A percentile compares a stretch with the other conserved stretches of the same genome.
Evolutionary conservation across 2,113 vertebrate genomes (phyloP).

Genomic region (Xiphias gladius): DNA sequence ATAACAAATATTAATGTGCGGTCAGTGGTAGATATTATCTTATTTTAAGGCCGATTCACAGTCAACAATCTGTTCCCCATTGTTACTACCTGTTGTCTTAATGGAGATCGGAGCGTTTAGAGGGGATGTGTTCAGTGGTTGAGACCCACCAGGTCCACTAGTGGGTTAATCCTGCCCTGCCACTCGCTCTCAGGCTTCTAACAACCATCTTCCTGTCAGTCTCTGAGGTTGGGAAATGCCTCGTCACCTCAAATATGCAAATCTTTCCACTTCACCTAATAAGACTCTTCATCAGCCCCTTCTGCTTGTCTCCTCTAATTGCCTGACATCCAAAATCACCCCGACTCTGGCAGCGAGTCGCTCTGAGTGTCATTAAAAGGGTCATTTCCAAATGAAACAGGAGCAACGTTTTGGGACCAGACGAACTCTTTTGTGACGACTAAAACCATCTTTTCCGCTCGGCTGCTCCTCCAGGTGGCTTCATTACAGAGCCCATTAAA

Average conservation of each 20-base stretch:
- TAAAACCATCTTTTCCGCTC: constrained; percentile 51
- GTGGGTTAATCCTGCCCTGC: too few species aligned
- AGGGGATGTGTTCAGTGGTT: too few species aligned
- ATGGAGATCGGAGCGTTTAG: too few species aligned
- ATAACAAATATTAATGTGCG: too few species aligned
- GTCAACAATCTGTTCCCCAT: too few species aligned
- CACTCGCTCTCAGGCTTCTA: neutral
- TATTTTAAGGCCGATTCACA: too few species aligned
- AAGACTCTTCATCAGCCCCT: neutral
- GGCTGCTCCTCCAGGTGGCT: constrained; percentile 57
- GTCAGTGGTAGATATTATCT: too few species aligned
- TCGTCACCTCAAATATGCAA: constrained; percentile 26
- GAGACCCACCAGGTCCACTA: too few species aligned
- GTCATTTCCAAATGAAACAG: constrained; percentile 56
- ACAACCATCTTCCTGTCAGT: neutral
- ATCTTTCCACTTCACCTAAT: neutral
- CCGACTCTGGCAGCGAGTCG: neutral
- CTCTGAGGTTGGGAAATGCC: neutral
- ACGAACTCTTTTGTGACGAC: constrained; percentile 16
- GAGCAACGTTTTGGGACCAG: constrained; percentile 29
- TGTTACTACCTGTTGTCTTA: too few species aligned
- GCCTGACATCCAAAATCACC: constrained; percentile 7
- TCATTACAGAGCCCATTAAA: constrained; percentile 67
- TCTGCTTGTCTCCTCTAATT: constrained; percentile 10
- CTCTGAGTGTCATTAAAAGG: constrained; percentile 39